Evolutionary conservation across 2,797 vertebrate genomes (phyloP).

Genomic region (Allobates femoralis): DNA sequence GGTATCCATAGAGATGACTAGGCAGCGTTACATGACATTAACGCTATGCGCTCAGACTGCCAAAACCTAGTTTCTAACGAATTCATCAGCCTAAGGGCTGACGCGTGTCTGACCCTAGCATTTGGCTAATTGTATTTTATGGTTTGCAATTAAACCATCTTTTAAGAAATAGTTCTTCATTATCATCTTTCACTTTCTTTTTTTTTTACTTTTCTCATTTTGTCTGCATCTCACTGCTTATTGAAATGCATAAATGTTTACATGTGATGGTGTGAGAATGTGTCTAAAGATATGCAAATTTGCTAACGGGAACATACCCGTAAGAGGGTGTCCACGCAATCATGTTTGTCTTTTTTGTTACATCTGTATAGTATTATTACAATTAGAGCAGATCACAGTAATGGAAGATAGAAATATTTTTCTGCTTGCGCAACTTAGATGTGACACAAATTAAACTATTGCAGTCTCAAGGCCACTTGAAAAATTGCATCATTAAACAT

Average conservation of each 20-base stretch:
- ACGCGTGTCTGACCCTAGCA: too few species aligned
- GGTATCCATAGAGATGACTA: too few species aligned
- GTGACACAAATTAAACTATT: not conserved
- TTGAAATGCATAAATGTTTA: not conserved
- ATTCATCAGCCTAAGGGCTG: too few species aligned
- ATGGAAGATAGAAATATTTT: not conserved
- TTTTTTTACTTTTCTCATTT: conserved; percentile 11
- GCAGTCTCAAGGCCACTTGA: not conserved
- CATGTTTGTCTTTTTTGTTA: not conserved
- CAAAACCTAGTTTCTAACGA: too few species aligned
- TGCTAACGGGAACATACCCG: not conserved
- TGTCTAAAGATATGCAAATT: not conserved
- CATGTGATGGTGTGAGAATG: not conserved
- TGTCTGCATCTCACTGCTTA: not conserved
- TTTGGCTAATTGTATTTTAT: not conserved
- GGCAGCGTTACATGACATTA: too few species aligned
- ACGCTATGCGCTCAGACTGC: too few species aligned
- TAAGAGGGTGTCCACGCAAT: not conserved
- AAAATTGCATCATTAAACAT: not conserved
- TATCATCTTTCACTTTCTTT: not conserved
- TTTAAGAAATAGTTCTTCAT: not conserved
- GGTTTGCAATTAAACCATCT: not conserved
- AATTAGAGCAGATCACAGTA: not conserved
- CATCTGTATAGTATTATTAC: not conserved
- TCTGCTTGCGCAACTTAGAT: not conserved